phyloP scores from a whole-genome alignment of 2,797 vertebrate genomes.

The Spizella passerina region DNA sequence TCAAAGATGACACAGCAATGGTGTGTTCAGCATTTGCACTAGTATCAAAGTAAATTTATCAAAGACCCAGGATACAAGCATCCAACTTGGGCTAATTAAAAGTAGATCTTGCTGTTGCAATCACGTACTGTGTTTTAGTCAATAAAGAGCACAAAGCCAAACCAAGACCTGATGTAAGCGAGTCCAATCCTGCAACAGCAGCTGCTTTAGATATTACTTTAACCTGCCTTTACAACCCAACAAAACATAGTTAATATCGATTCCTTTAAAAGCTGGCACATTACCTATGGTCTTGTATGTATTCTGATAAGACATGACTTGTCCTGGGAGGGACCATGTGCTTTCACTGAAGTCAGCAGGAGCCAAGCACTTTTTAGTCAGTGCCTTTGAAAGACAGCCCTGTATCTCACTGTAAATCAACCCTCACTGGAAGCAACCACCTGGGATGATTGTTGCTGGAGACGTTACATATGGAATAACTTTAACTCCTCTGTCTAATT shows the following conservation, averaged over 20 bases:
- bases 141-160: not conserved
- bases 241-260: not conserved
- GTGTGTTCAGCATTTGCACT: not conserved
- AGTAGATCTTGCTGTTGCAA: not conserved
- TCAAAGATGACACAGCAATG: not conserved
- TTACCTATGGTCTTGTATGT: not conserved
- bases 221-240: not conserved
- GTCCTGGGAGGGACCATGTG: not conserved
- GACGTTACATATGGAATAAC: not conserved
- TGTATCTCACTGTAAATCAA: not conserved
- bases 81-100: slow-evolving; percentile 6
- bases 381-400: not conserved
- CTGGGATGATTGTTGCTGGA: not conserved
- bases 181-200: not conserved
- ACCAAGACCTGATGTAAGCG: not conserved
- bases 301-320: not conserved
- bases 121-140: not conserved
- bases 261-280: not conserved
- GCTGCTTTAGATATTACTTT: not conserved
- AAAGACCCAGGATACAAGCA: not conserved
- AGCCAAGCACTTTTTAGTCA: not conserved
- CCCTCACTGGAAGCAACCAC: not conserved
- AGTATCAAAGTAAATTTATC: not conserved
- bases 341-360: not conserved
- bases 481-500: not conserved